Evolutionary conservation across 1,140 invertebrate genomes (phyloP).

Genomic region (Drosophila sulfurigaster): DNA sequence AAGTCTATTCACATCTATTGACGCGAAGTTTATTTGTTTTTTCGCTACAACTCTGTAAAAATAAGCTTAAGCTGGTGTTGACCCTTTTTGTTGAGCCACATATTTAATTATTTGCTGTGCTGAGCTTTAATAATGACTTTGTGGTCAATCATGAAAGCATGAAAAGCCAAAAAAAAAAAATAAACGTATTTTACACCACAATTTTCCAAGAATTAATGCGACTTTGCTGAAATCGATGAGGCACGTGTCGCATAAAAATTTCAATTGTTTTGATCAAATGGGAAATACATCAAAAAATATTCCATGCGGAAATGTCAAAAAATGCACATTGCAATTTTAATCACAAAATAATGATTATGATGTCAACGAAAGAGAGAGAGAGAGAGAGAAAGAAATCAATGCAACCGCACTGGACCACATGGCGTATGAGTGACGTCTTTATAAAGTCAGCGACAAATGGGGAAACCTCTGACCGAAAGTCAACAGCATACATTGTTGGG

Average conservation of each 20-base stretch:
- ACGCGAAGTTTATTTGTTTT: background rate
- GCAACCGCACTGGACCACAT: conserved; percentile 6
- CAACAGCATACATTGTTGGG: conserved; percentile 66
- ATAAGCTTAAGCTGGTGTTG: conserved; percentile 1
- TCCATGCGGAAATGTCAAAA: background rate
- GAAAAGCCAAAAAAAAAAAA: background rate
- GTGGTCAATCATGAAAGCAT: background rate
- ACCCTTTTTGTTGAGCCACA: conserved; percentile 11
- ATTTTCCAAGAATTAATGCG: conserved; percentile 11
- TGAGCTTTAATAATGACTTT: conserved; percentile 20
- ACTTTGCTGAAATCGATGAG: background rate
- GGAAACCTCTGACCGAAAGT: conserved; percentile 58
- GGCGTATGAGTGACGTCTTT: conserved; percentile 24
- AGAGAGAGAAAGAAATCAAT: conserved; percentile 6
- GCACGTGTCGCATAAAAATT: conserved; percentile 11
- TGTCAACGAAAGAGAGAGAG: background rate
- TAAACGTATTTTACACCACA: background rate
- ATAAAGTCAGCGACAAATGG: conserved; percentile 6
- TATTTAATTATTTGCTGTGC: conserved; percentile 21
- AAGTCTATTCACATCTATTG: background rate
- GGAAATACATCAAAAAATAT: background rate
- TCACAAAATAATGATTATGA: background rate
- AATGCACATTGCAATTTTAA: background rate
- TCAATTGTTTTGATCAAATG: background rate
- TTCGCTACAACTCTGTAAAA: conserved; percentile 3